phyloP scores from a whole-genome alignment of 92 coral and sea anemone genomes.

The Epizoanthus illoricatus region DNA sequence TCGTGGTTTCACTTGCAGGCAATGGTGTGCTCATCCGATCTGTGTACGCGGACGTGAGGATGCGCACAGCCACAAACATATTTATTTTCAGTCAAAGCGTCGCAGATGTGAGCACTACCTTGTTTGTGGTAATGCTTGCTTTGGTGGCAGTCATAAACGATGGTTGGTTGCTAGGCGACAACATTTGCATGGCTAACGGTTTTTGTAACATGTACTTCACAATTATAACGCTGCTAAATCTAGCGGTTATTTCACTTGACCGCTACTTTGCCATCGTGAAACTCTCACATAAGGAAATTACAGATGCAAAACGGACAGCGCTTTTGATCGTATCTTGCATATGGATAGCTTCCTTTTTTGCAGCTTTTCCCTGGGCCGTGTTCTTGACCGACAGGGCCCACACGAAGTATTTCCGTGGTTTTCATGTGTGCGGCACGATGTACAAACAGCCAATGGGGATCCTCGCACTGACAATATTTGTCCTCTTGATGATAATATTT shows the following conservation, averaged over 20 bases:
- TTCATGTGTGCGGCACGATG: conserved; percentile 63
- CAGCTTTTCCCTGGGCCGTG: conserved; percentile 72
- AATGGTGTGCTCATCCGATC: conserved; percentile 55
- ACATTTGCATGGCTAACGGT: conserved; percentile 44
- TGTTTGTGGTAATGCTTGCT: conserved; percentile 66
- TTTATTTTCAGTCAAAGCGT: conserved; percentile 69
- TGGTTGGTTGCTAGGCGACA: conserved; percentile 67
- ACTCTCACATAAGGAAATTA: conserved; percentile 28
- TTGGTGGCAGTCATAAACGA: conserved; percentile 60
- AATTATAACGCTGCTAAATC: conserved; percentile 61
- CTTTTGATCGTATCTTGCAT: conserved; percentile 23
- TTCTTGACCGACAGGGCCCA: conserved; percentile 49
- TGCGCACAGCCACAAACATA: conserved; percentile 69
- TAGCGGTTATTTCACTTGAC: conserved; percentile 65
- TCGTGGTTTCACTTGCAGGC: conserved; percentile 54
- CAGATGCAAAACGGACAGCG: conserved; percentile 39
- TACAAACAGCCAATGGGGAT: conserved; percentile 51
- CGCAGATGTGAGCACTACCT: conserved; percentile 69
- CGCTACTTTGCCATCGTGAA: conserved; percentile 70
- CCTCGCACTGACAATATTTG: conserved; percentile 33
- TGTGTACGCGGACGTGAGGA: conserved; percentile 49
- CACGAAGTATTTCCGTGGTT: conserved; percentile 64
- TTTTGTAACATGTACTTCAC: conserved; percentile 84
- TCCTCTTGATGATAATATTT: conserved; percentile 16
- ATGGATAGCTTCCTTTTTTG: conserved; percentile 57